Evolutionary conservation across 2,888 invertebrate genomes (phyloP), one percentile per base, ranked within the genome.

Genomic region (Machimus atricapillus): DNA sequence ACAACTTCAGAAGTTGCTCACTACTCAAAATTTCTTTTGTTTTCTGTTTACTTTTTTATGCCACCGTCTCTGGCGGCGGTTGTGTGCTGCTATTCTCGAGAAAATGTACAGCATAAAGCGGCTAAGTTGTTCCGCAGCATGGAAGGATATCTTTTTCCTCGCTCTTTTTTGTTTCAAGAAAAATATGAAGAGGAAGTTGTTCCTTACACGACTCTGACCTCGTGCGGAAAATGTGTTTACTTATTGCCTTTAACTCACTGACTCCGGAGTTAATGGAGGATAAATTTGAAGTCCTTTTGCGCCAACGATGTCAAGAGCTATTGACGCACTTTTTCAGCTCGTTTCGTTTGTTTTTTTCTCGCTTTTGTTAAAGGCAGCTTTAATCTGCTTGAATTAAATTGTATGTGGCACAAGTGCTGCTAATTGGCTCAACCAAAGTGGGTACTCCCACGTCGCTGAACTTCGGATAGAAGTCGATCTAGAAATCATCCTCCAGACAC

Each of bases 41-140:
- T 79, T 88, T 86, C 81, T 76, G 76, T 87, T 87, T 85, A 77
- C 43, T 77, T 86, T 66, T 66, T 87, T 87, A 88, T 37, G 79
- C 83, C 66, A 66, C 87, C 76, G 76, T 82, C 86, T 85, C 78
- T 27, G 79, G 37, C 34, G 52, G 52, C 52, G 52, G 52, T 79
- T 79, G 31, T 58, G 23, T 23, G 58, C 58, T 40, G 79, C 79
- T 79, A 40, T 40, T 14, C 14, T 79, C 31, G 43, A 40, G 43
- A 37, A 40, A 78, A 78, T 78, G 23, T 79, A 46, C 31, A 52
- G 27, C 79, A 40, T 27, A 79, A 79, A 79, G 79, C 52, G 31
- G 79, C 79, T 40, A 46, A 46, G 79, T 46, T 27, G 79, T 79
- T 27, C 79, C 52, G 52, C 14, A 79, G 43, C 46, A 16, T 79